Base-by-base conservation (phyloP, 2,797 vertebrate genomes). In the Notolabrus celidotus region DNA sequence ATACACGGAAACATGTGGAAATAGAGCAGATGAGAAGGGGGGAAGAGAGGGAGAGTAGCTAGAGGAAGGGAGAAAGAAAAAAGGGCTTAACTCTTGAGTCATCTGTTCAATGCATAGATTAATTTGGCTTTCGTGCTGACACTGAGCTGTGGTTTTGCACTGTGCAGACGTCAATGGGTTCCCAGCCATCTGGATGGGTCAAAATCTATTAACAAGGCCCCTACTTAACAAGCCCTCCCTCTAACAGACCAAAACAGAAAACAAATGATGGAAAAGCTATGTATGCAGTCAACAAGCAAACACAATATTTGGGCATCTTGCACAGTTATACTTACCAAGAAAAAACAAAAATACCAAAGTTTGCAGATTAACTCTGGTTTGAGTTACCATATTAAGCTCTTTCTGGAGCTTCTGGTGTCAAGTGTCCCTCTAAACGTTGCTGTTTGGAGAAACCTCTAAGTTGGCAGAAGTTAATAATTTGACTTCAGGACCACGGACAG, bases 401-500 rank as follows among this genome's bases (percentile, higher is more conserved):
- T 50, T 61, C 8, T 62, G 71, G 72, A 79, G 82, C 81, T 71
- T 74, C 50, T 61, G 70, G 22, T n/a, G 54, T 68, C 52, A 41
- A 80, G 42, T 41, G 55, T 75, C 63, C 70, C 72, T 84, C 75
- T 68, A 38, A 64, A 54, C 55, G 67, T 17, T 45, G 59, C 12
- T 50, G 20, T 16, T 6, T 3, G 29, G 29, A 45, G 52, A 49
- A 29, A 55, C 12, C 10, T 6, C 50, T 61, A 5, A 43, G 27
- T 49, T 5, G 19, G 1, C 2, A 25, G 61, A 42, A 67, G 45
- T 54, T 27, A 45, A 12, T 27, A 45, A 34, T 16, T 67, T 4
- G 47, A 70, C 31, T 87, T 91, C 92, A 94, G 92, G 0, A 94
- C 93, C 88, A 80, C 51, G 85, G 94, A 93, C 91, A 95, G 93